These are phyloP conservation scores for Ostrea denselamellosa DNA, from an alignment of 1,140 invertebrate genomes.

Conservation along the genomic window DNA sequence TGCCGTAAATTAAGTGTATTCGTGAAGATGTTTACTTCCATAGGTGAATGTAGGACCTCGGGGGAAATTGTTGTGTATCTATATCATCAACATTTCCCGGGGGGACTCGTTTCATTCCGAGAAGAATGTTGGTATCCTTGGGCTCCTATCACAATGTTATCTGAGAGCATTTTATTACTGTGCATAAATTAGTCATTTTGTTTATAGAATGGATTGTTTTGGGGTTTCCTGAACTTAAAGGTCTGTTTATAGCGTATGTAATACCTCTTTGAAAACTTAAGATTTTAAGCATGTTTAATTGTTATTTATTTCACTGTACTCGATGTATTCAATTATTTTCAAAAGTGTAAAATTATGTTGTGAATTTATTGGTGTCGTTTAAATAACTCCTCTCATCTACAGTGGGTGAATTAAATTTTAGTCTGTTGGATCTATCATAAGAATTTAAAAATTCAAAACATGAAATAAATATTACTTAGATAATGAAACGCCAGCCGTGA, in stretches of 20 bases:
- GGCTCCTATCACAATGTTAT: not conserved
- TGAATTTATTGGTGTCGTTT: not conserved
- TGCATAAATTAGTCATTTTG: not conserved
- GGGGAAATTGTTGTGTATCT: not conserved
- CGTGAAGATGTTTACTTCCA: not conserved
- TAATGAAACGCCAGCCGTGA: not conserved
- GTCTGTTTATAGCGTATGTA: not conserved
- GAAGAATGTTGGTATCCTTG: not conserved
- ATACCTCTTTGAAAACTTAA: not conserved
- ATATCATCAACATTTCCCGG: conserved; percentile 8
- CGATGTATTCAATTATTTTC: not conserved
- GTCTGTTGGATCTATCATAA: too few relatives aligned
- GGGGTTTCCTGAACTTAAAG: not conserved
- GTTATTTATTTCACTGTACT: not conserved
- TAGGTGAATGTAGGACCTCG: not conserved
- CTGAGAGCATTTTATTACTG: not conserved
- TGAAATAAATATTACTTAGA: not conserved
- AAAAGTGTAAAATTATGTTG: not conserved
- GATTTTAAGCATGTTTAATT: not conserved
- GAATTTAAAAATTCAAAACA: not conserved
- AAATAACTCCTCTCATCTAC: not conserved
- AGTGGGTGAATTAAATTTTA: not conserved
- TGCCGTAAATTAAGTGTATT: not conserved
- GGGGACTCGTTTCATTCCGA: not conserved
- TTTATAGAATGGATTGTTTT: not conserved